phyloP scores from a whole-genome alignment of 2,113 vertebrate genomes.

The Scomber colias region DNA sequence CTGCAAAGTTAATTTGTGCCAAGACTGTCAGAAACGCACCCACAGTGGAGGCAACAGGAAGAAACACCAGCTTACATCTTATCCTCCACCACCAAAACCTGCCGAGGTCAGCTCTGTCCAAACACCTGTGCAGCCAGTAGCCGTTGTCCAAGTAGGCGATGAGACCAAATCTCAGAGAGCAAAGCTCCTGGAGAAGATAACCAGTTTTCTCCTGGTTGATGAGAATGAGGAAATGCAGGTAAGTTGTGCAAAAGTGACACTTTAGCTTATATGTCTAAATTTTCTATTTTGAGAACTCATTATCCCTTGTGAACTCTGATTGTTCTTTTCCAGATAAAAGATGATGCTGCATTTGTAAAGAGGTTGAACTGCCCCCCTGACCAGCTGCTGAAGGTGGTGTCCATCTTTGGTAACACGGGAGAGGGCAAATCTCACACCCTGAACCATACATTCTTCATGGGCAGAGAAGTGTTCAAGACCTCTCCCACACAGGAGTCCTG shows the following conservation, averaged over 20 bases:
- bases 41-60: constrained; percentile 92
- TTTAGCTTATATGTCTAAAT: not conserved
- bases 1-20: constrained; percentile 93
- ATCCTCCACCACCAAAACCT: constrained; percentile 83
- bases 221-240: constrained; percentile 99
- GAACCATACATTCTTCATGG: constrained; percentile 98
- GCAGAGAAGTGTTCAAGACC: constrained; percentile 97
- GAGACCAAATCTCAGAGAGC: constrained; percentile 83
- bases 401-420: constrained; percentile 98
- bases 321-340: constrained; percentile 86
- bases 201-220: constrained; percentile 97
- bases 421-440: constrained; percentile 99
- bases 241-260: not conserved
- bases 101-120: constrained; percentile 50
- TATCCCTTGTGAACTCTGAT: not conserved
- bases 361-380: constrained; percentile 91
- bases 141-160: constrained; percentile 78
- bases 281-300: not conserved
- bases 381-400: constrained; percentile 96
- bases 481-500: constrained; percentile 98
- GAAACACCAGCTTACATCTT: constrained; percentile 90
- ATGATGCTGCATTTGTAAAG: constrained; percentile 93
- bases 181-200: constrained; percentile 90
- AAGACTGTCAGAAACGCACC: constrained; percentile 94
- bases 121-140: constrained; percentile 31